Base-by-base conservation (phyloP, 1,140 invertebrate genomes). In the Eumaeus atala region DNA sequence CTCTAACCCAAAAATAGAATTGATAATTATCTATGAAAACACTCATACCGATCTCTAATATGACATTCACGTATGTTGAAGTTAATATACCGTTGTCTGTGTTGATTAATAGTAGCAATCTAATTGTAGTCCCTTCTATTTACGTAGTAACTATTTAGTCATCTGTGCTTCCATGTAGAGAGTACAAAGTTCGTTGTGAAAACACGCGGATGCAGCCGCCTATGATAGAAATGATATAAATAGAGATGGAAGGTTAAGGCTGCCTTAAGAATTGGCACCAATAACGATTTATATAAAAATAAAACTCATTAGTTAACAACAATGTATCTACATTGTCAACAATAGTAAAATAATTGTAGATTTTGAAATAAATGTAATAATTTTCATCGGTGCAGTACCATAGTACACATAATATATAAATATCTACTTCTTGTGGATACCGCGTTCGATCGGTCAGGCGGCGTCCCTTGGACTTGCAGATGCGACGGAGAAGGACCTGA, bases 171-270 rank as follows among this genome's bases (percentile, higher is more conserved):
- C 38, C 51, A 52, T 55, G 56, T 61, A 53, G 54, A 44, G 58
- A 50, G 70, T 77, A 76, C 74, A 70, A 76, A 80, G 72, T 76
- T 72, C 61, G 54, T 59, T 67, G 54, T 67, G 62, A 62, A 67
- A 64, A 51, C 66, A 69, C 64, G 54, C 62, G 61, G 62, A 72
- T 68, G 62, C 52, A 63, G n/a, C 64, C 48, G 52, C 51, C 49
- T 57, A 51, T 62, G 54, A 72, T 73, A 68, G 61, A 54, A 40
- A 58, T 57, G 64, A 56, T 72, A 77, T 73, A 69, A 76, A 74
- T 78, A 76, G 75, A 70, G 42, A 52, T 52, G 64, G 67, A 76
- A 78, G 74, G 73, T 70, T 64, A 66, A 66, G 70, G 66, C 51
- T 67, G 62, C 40, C 35, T n/a, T 61, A 50, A 62, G 54, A 61